phyloP scores from a whole-genome alignment of 2,888 invertebrate species.

The Suillia variegata region DNA sequence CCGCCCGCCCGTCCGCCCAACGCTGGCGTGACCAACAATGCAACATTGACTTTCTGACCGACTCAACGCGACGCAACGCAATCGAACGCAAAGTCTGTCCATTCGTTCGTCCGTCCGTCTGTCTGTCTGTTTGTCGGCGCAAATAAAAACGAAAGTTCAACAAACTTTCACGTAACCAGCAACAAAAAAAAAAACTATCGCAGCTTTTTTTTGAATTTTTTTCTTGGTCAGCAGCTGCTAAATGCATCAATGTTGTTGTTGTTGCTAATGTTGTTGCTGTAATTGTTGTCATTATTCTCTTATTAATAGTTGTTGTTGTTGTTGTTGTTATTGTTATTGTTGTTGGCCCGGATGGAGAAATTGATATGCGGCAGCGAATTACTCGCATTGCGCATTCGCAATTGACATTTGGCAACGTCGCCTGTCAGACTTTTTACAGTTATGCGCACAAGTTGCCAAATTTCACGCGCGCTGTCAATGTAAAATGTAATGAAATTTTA shows the following conservation, averaged over 20 bases:
- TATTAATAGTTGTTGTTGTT: neutral
- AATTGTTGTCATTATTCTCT: neutral
- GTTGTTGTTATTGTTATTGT: neutral
- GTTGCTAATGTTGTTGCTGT: neutral
- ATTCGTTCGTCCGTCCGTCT: too few relatives aligned
- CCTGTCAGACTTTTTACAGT: neutral
- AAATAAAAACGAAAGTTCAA: conserved; percentile 58
- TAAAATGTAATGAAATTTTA: too few relatives aligned
- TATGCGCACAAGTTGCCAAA: neutral
- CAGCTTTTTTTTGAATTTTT: too few relatives aligned
- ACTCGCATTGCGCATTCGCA: neutral
- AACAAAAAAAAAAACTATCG: conserved; percentile 5
- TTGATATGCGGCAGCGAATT: conserved; percentile 1
- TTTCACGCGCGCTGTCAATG: too few relatives aligned
- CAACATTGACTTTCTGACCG: conserved; percentile 28
- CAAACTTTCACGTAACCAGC: conserved; percentile 53
- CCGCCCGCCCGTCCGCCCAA: too few relatives aligned
- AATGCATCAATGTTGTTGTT: neutral
- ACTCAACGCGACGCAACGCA: conserved; percentile 1
- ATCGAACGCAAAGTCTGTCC: too few relatives aligned
- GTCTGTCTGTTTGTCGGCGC: too few relatives aligned
- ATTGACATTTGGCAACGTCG: neutral
- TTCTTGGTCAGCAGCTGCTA: neutral
- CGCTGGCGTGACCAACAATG: too few relatives aligned
- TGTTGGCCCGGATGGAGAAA: neutral